Base-by-base conservation (phyloP, 2,113 vertebrate species). In the Alligator sinensis region DNA sequence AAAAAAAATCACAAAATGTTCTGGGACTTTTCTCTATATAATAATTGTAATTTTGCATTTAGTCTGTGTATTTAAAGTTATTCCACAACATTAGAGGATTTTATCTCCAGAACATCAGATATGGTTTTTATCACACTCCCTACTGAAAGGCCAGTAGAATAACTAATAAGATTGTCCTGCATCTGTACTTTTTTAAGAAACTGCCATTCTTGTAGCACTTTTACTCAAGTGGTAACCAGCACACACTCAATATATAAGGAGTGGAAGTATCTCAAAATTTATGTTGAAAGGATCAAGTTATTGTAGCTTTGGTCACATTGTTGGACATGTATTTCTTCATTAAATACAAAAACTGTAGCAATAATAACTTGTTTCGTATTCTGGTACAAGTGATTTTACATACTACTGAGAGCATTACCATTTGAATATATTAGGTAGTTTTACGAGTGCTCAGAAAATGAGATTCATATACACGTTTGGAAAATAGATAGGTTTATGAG, bases 11-110 rank as follows among this genome's bases (percentile, higher is more conserved):
- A 84, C 92, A 88, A 96, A 97, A 97, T 86, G 91, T 96, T 96
- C 96, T 92, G 92, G 95, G 87, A 96, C 95, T 82, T 96, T 96
- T 82, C 86, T 94, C 91, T 84, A 91, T 47, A 90, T 77, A 96
- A 96, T 97, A 98, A 97, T 93, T 95, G 93, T 92, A 96, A 55
- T 89, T 97, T 96, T 93, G 87, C 82, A 60, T 96, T 97, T 96
- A 97, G 92, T 94, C 95, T 94, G 93, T 54, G 64, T 70, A 97
- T 95, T 95, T 96, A 96, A 97, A 97, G 91, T 97, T 97, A 95
- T 75, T 97, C 93, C 82, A 62, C 84, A 93, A 93, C 93, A 90
- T 94, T 92, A 87, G 80, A 80, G 84, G 93, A 90, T 95, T 95
- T 96, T 97, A 89, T 96, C 91, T 97, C 75, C 92, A 93, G 96